A percentile compares a stretch with the other conserved stretches of the same genome.
These are phyloP conservation scores for Raphicerus campestris DNA, from an alignment of 2,113 vertebrate genomes.

Conservation along the genomic window DNA sequence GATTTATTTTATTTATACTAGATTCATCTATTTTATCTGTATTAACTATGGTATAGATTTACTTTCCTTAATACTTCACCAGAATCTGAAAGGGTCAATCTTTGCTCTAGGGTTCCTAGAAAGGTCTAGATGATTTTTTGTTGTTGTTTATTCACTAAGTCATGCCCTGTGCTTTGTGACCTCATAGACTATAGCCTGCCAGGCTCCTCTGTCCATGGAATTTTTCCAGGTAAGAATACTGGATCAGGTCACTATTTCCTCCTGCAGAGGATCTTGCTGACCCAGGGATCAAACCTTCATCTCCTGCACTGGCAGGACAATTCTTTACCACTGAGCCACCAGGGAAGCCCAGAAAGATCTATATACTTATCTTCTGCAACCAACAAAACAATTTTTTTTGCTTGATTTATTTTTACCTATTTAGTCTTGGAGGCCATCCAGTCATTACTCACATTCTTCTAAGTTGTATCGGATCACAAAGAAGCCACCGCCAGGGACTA, in stretches of 20 bases:
- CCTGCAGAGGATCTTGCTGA: neutral
- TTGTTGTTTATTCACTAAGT: neutral
- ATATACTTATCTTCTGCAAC: neutral
- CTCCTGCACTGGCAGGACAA: neutral
- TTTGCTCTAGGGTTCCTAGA: slow-evolving; percentile 18
- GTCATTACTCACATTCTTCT: slow-evolving; percentile 4
- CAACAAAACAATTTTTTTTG: slow-evolving; percentile 14
- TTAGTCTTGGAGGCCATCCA: neutral
- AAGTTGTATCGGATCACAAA: neutral
- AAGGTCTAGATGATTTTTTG: neutral
- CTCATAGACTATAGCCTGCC: neutral
- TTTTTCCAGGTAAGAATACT: neutral
- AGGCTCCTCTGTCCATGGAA: neutral
- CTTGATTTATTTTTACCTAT: slow-evolving; percentile 33
- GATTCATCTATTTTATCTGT: neutral
- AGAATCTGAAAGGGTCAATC: slow-evolving; percentile 1
- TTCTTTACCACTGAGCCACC: neutral
- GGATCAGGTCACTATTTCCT: neutral
- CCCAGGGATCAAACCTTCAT: neutral
- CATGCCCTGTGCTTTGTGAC: neutral
- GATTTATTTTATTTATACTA: neutral
- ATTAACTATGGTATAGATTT: neutral
- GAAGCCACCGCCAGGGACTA: neutral
- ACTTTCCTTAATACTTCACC: slow-evolving; percentile 14
- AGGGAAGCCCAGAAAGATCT: neutral